Evolutionary conservation across 2,888 invertebrate species (phyloP).

Genomic region (Sphaerophoria rueppellii): DNA sequence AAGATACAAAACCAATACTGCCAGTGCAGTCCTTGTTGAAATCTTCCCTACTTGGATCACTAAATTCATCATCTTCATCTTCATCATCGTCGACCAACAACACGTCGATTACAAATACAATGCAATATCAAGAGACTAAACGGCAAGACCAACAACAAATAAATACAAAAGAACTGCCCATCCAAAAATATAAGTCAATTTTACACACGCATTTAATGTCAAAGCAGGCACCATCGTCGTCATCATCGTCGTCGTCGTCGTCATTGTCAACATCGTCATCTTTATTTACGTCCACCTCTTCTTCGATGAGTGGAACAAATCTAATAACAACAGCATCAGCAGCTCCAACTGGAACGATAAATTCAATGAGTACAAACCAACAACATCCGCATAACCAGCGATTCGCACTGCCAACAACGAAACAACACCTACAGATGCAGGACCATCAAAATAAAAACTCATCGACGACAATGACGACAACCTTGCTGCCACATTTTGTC

Average conservation of each 20-base stretch:
- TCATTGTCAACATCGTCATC: slow-evolving; percentile 66
- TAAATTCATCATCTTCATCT: slow-evolving; percentile 47
- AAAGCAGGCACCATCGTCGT: slow-evolving; percentile 77
- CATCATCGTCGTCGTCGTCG: slow-evolving; percentile 71
- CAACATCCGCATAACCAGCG: slow-evolving; percentile 75
- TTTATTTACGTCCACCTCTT: neutral
- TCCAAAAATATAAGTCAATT: slow-evolving; percentile 79
- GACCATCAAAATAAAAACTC: slow-evolving; percentile 53
- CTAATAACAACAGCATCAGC: slow-evolving; percentile 74
- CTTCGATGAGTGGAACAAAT: slow-evolving; percentile 54
- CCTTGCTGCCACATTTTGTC: slow-evolving; percentile 74
- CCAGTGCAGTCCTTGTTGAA: slow-evolving; percentile 66
- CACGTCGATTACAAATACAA: slow-evolving; percentile 59
- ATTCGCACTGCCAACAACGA: slow-evolving; percentile 74
- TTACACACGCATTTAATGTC: slow-evolving; percentile 81
- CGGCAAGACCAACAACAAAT: slow-evolving; percentile 69
- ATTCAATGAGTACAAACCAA: slow-evolving; percentile 47
- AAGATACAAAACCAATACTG: slow-evolving; percentile 72
- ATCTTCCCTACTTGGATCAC: slow-evolving; percentile 60
- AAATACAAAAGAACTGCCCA: slow-evolving; percentile 65
- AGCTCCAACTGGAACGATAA: slow-evolving; percentile 75
- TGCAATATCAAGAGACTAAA: slow-evolving; percentile 67
- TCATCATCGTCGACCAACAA: slow-evolving; percentile 56
- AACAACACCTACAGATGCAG: slow-evolving; percentile 60
- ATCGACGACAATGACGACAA: slow-evolving; percentile 59